Evolutionary conservation across 2,113 vertebrate species (phyloP).

Genomic region (Nothocercus nigrocapillus): DNA sequence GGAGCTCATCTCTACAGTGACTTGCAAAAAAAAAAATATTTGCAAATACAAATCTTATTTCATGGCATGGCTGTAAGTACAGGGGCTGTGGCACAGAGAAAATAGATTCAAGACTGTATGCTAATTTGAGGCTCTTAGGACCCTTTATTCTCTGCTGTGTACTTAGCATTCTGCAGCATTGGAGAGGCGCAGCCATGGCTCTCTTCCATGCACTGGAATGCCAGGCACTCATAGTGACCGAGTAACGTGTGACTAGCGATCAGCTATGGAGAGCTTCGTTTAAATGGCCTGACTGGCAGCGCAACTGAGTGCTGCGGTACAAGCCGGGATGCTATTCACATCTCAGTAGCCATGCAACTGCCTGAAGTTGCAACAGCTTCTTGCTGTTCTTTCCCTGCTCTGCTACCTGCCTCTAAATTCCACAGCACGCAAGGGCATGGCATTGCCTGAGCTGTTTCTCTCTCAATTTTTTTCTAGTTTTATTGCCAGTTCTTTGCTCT

Average conservation of each 20-base stretch:
- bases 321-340: background rate
- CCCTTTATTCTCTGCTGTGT: slow-evolving; percentile 17
- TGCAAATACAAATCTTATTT: background rate
- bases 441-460: background rate
- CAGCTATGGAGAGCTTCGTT: background rate
- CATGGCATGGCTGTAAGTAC: background rate
- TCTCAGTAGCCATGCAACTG: background rate
- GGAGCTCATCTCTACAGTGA: background rate
- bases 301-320: background rate
- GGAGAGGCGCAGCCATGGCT: background rate
- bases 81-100: background rate
- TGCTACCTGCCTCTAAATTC: background rate
- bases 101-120: slow-evolving; percentile 15
- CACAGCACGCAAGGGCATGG: background rate
- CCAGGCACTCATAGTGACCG: slow-evolving; percentile 12
- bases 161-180: slow-evolving; percentile 51
- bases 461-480: background rate
- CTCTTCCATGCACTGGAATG: background rate
- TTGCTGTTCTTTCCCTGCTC: background rate
- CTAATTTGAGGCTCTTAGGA: slow-evolving; percentile 25
- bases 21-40: background rate
- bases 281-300: background rate
- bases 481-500: background rate
- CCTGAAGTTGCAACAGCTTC: background rate
- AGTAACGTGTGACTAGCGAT: background rate